Evolutionary conservation across 2,888 invertebrate genomes (phyloP), one percentile per base, ranked within the genome.

Genomic region (Morpho achilles): DNA sequence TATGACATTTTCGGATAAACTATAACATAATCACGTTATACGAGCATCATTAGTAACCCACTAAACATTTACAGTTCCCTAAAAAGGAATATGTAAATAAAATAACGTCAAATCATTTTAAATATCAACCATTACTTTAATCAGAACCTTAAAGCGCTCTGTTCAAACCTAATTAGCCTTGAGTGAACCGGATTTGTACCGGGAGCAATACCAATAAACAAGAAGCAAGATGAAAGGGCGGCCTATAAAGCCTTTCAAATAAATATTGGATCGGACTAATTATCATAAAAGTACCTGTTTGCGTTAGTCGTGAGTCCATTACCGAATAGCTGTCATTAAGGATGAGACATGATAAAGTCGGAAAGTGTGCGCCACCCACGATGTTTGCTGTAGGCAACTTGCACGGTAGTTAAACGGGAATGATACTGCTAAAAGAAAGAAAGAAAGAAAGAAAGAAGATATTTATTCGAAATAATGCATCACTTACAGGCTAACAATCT

Each of bases 261-360:
- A 85, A 87, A 87, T 87, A 87, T 82, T 82, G 79, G 77, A 82
- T 79, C 78, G 76, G 73, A 81, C 84, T 87, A 85, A 87, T 87
- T 87, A 88, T 83, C 86, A 84, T 87, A 86, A 87, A 82, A 82
- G 81, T 82, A 80, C 78, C 80, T 82, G 76, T 77, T 78, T 76
- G 71, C 72, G 73, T 74, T 73, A 74, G 75, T 77, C 76, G 77
- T 74, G 79, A 75, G 76, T 76, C 80, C 79, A 82, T 85, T 87
- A 85, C 85, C 80, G 74, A 87, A 86, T 82, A 83, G 82, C 84
- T 80, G 83, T 84, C 85, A 84, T 87, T 85, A 86, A 77, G 75
- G 69, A 73, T 72, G 74, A 69, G 73, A 57, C 59, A 44, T 50
- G 81, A 78, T 82, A 82, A 80, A 55, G 76, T 69, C 58, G 63